Conservation (phyloP, 2,888 invertebrate genomes). For the Tetanocera ferruginea region DNA sequence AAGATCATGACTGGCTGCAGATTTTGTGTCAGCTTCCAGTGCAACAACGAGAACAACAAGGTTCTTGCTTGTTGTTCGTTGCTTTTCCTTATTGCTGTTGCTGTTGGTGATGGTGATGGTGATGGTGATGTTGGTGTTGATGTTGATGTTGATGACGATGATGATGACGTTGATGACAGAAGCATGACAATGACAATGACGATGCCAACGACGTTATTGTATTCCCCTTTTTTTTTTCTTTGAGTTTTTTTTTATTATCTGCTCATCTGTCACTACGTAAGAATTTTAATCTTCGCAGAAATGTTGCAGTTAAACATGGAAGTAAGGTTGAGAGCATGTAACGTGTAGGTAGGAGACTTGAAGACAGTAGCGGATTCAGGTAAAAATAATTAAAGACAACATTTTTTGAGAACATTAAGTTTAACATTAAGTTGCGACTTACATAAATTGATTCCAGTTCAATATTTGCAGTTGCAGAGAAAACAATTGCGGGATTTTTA, state of each 20-base stretch:
- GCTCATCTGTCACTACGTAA: constrained; percentile 13
- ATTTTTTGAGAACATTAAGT: no score
- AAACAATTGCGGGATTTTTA: no score
- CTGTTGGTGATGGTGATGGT: neutral
- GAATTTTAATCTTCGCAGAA: constrained; percentile 15
- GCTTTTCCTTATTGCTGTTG: neutral
- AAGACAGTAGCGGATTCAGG: neutral
- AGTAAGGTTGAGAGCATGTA: neutral
- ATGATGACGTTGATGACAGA: constrained; percentile 22
- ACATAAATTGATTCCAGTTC: no score
- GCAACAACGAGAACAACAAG: neutral
- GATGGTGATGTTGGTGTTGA: no score
- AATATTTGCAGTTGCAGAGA: no score
- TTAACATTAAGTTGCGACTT: no score
- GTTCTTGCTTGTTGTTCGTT: neutral
- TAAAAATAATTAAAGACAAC: neutral
- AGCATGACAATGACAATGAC: constrained; percentile 39
- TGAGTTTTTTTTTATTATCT: neutral
- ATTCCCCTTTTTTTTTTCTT: neutral
- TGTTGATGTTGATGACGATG: neutral
- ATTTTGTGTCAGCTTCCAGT: constrained; percentile 15
- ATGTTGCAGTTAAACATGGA: neutral
- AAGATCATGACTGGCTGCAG: constrained; percentile 32
- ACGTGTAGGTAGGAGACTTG: neutral
- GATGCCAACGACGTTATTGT: neutral